Conservation (phyloP, 1,140 invertebrate genomes). For the Lasioglossum albipes region DNA sequence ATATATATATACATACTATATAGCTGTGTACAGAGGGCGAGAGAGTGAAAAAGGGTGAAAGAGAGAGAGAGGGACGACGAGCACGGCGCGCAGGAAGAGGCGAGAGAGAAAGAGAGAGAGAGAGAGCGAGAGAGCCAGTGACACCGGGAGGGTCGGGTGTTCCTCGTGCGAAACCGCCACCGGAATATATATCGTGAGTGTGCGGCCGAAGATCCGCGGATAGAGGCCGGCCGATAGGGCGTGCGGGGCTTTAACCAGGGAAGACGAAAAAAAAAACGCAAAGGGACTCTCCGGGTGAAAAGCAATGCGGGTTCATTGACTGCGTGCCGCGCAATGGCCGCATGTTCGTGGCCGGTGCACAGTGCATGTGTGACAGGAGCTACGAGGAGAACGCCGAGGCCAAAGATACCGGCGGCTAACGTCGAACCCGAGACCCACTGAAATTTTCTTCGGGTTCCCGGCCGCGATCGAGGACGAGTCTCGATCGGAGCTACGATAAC, state of each 20-base stretch:
- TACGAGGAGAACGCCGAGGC: constrained; percentile 46
- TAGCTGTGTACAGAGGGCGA: constrained; percentile 7
- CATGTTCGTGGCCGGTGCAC: constrained; percentile 60
- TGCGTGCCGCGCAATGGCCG: constrained; percentile 64
- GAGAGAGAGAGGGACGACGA: constrained; percentile 10
- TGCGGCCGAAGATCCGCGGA: constrained; percentile 55
- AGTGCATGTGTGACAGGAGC: constrained; percentile 59
- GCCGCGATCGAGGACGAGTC: neutral
- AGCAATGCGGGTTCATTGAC: constrained; percentile 67
- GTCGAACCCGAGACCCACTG: constrained; percentile 37
- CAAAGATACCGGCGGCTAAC: constrained; percentile 24
- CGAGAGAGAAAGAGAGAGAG: constrained; percentile 40
- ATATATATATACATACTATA: constrained; percentile 1
- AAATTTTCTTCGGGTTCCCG: constrained; percentile 1
- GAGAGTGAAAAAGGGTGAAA: constrained; percentile 18
- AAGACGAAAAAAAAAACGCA: constrained; percentile 45
- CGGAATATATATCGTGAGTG: constrained; percentile 55
- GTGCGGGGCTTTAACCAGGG: constrained; percentile 43
- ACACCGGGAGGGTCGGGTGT: constrained; percentile 57
- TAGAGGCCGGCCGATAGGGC: constrained; percentile 49
- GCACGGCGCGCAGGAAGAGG: neutral
- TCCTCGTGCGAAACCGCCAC: constrained; percentile 61
- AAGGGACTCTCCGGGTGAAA: constrained; percentile 55
- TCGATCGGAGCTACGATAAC: constrained; percentile 26
- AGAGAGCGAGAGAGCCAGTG: constrained; percentile 55